Evolutionary conservation across 2,888 invertebrate species (phyloP).

Genomic region (Andrena chrysosceles): DNA sequence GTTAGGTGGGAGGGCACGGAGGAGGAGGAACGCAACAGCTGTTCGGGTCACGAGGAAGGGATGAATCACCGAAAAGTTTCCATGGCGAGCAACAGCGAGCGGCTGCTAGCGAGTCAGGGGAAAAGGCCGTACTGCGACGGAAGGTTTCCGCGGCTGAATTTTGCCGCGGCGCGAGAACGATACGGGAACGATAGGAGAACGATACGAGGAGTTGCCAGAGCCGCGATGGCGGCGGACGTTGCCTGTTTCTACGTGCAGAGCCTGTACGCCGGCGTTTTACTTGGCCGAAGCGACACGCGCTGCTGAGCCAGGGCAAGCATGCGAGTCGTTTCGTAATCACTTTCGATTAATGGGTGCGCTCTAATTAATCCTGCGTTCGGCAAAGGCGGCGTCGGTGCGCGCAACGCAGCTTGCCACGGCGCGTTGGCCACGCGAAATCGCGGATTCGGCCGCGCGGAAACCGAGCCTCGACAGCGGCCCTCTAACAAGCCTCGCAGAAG

Average conservation of each 20-base stretch:
- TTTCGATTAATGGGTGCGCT: constrained; percentile 65
- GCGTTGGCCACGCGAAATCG: too few species aligned
- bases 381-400: background rate
- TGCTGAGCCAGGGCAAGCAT: constrained; percentile 30
- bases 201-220: background rate
- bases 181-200: too few species aligned
- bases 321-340: constrained; percentile 60
- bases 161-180: background rate
- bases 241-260: background rate
- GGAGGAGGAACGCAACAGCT: constrained; percentile 61
- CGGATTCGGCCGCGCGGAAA: too few species aligned
- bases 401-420: background rate
- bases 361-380: constrained; percentile 53
- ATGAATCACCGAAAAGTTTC: constrained; percentile 79
- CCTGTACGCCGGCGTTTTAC: constrained; percentile 29
- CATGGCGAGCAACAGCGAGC: constrained; percentile 38
- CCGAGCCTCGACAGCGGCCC: too few species aligned
- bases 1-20: constrained; percentile 6
- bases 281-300: constrained; percentile 58
- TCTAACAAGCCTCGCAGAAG: too few species aligned
- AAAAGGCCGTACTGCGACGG: too few species aligned
- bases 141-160: background rate
- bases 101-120: background rate
- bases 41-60: constrained; percentile 66
- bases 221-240: background rate